Evolutionary conservation across 2,888 invertebrate genomes (phyloP).

Genomic region (Stegophylla sp.): DNA sequence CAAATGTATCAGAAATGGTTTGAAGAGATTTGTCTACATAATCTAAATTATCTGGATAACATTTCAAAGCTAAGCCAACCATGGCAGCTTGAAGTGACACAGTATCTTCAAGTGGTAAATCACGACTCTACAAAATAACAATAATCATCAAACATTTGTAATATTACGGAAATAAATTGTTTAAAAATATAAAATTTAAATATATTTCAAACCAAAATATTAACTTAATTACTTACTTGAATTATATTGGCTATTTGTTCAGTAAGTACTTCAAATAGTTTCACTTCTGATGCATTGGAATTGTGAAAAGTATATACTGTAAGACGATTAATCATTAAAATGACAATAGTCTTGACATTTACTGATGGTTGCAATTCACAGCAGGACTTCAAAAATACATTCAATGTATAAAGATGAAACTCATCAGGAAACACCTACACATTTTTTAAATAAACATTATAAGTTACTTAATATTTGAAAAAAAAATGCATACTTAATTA

Average conservation of each 20-base stretch:
- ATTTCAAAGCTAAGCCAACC: slow-evolving; percentile 92
- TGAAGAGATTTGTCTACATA: slow-evolving; percentile 94
- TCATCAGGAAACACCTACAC: slow-evolving; percentile 94
- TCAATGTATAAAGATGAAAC: slow-evolving; percentile 94
- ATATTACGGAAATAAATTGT: not conserved
- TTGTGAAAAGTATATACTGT: slow-evolving; percentile 83
- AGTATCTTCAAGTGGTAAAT: slow-evolving; percentile 95
- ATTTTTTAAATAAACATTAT: too few relatives aligned
- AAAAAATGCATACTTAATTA: too few relatives aligned
- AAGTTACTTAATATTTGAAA: too few relatives aligned
- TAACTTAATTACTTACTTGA: slow-evolving; percentile 76
- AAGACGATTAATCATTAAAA: slow-evolving; percentile 90
- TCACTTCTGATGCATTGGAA: slow-evolving; percentile 78
- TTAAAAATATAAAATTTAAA: not conserved
- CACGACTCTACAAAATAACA: slow-evolving; percentile 75
- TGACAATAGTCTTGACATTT: slow-evolving; percentile 97
- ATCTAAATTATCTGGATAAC: slow-evolving; percentile 92
- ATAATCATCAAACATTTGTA: not conserved
- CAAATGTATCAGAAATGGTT: slow-evolving; percentile 88
- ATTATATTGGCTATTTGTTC: slow-evolving; percentile 96
- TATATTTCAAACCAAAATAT: not conserved
- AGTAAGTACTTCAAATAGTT: slow-evolving; percentile 97
- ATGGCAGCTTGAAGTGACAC: slow-evolving; percentile 93
- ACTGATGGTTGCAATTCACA: slow-evolving; percentile 94
- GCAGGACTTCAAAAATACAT: slow-evolving; percentile 94